These are phyloP conservation scores for Mycalesis mineus DNA, from an alignment of 2,888 invertebrate species.

Conservation along the genomic window DNA sequence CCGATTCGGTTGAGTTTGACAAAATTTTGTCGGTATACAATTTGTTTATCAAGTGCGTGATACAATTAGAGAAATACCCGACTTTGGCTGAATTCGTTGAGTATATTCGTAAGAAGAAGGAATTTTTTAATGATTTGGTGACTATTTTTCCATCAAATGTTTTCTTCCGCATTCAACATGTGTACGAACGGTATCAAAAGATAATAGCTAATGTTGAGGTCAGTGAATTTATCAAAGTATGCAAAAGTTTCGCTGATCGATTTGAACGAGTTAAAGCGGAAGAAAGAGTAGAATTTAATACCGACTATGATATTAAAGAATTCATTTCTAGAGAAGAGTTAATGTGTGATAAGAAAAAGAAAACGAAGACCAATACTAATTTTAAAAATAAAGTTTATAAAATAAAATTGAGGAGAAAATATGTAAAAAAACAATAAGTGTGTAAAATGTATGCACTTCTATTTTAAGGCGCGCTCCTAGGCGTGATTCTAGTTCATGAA, in stretches of 20 bases:
- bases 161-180: neutral
- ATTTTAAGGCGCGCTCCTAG: no score
- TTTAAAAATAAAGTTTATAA: no score
- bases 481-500: no score
- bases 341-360: neutral
- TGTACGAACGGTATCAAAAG: conserved; percentile 25
- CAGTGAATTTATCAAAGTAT: conserved; percentile 27
- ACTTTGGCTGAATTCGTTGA: conserved; percentile 26
- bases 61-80: conserved; percentile 26
- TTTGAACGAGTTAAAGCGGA: conserved; percentile 34
- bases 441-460: no score
- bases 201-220: conserved; percentile 24
- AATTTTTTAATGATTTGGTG: conserved; percentile 24
- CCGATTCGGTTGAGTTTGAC: conserved; percentile 33
- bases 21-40: conserved; percentile 31
- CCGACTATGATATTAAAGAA: conserved; percentile 31
- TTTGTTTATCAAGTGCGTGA: conserved; percentile 28
- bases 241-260: conserved; percentile 26
- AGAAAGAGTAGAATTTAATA: conserved; percentile 27
- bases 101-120: conserved; percentile 29
- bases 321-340: conserved; percentile 26
- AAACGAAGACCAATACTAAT: no score
- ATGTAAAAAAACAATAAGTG: no score
- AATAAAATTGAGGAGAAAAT: no score
- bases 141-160: conserved; percentile 30